Evolutionary conservation across 1,140 invertebrate species (phyloP).

Genomic region (Drosophila parvula): DNA sequence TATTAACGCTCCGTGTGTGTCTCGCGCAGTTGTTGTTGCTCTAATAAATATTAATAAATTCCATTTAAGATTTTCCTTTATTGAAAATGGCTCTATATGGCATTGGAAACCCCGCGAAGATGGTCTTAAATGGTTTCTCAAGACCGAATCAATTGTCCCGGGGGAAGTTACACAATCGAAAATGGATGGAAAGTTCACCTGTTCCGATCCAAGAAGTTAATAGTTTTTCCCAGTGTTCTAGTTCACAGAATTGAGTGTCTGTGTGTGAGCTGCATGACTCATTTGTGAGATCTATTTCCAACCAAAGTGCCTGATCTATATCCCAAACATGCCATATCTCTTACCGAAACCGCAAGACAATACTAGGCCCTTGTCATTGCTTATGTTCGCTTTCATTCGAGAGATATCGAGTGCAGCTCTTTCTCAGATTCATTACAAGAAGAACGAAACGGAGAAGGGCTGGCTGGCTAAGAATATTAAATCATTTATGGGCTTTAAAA

Average conservation of each 20-base stretch:
- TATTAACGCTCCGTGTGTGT: constrained; percentile 72
- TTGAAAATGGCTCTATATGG: constrained; percentile 63
- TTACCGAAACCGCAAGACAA: constrained; percentile 35
- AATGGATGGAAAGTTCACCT: constrained; percentile 23
- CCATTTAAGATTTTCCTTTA: constrained; percentile 46
- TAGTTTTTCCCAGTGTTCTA: not conserved
- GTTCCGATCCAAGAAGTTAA: not conserved
- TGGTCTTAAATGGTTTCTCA: constrained; percentile 31
- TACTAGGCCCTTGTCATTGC: constrained; percentile 13
- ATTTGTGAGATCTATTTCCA: constrained; percentile 19
- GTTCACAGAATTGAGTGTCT: not conserved
- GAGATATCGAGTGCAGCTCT: constrained; percentile 32
- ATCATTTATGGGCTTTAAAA: constrained; percentile 52
- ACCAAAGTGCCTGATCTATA: not conserved
- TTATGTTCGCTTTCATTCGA: constrained; percentile 17
- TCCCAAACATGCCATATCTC: constrained; percentile 17
- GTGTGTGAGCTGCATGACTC: constrained; percentile 4
- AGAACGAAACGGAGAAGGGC: not conserved
- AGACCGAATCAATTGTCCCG: constrained; percentile 50
- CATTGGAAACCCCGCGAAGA: constrained; percentile 10
- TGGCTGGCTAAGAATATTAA: constrained; percentile 37
- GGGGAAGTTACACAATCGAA: not conserved
- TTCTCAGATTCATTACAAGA: constrained; percentile 30
- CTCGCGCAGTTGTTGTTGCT: constrained; percentile 36
- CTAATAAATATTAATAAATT: constrained; percentile 61